phyloP scores from a whole-genome alignment of 2,113 vertebrate species.

The Ageneiosus marmoratus region DNA sequence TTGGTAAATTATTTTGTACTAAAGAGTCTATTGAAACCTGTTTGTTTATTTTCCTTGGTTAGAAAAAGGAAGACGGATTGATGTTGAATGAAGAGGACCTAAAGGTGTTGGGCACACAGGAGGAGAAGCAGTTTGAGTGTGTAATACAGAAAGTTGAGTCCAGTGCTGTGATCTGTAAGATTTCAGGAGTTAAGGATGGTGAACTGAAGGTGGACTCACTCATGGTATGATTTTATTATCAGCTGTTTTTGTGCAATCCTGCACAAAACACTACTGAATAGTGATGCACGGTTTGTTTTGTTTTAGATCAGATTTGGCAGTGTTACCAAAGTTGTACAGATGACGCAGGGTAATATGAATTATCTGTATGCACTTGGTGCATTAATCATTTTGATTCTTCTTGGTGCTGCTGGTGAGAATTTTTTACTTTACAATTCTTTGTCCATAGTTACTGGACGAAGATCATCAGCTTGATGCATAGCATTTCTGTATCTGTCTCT shows the following conservation, averaged over 20 bases:
- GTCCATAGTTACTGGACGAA: background rate
- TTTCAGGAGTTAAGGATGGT: background rate
- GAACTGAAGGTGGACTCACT: slow-evolving; percentile 46
- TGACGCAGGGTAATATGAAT: slow-evolving; percentile 31
- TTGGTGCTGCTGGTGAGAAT: slow-evolving; percentile 48
- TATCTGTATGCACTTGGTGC: slow-evolving; percentile 62
- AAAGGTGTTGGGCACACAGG: slow-evolving; percentile 65
- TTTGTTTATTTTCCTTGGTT: slow-evolving; percentile 36
- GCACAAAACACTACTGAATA: background rate
- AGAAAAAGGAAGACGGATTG: slow-evolving; percentile 88
- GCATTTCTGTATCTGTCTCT: background rate
- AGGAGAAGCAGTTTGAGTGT: slow-evolving; percentile 64
- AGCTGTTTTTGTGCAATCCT: background rate
- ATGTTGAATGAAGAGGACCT: slow-evolving; percentile 77
- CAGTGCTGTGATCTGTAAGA: slow-evolving; percentile 72
- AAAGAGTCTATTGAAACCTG: background rate
- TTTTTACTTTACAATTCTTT: background rate
- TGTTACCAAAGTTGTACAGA: slow-evolving; percentile 23
- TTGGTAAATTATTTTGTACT: background rate
- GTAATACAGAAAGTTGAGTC: slow-evolving; percentile 65
- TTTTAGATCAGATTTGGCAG: slow-evolving; percentile 81
- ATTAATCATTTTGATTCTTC: slow-evolving; percentile 65
- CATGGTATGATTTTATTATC: slow-evolving; percentile 50
- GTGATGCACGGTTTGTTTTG: background rate
- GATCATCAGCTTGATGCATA: background rate